Evolutionary conservation across 2,797 vertebrate genomes (phyloP), one percentile per base, ranked within the genome.

Genomic region (Astyanax mexicanus): DNA sequence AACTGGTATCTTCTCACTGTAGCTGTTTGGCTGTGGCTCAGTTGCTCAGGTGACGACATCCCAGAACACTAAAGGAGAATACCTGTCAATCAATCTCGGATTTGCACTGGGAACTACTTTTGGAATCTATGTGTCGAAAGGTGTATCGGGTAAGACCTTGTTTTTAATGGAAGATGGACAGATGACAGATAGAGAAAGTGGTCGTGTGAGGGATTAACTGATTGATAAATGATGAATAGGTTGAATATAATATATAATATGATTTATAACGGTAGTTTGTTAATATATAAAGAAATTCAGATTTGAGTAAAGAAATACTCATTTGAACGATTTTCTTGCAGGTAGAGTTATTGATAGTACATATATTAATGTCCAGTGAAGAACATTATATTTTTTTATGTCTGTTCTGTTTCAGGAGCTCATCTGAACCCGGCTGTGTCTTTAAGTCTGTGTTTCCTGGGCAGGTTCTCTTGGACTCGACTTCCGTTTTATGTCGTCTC

Each of bases 361-460:
- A 35, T 4, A 35, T 40, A 42, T 12, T 40, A 42, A 7, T 44
- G 42, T 3, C 40, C 13, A 27, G 10, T 42, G 38, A 27, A 23
- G 27, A 6, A 47, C 27, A 47, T 27, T n/a, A 17, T 37, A 37
- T 7, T 21, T 54, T 54, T 10, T 54, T 10, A 27, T 54, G 21
- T 25, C 11, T n/a, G n/a, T 29, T 7, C 4, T 60, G 17, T 68
- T 27, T 55, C 4, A 96, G 97, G 96, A n/a, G 97, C 94, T 78
- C 97, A 98, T 35, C 92, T 99, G 91, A 99, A 98, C 3, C 94
- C 95, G 0, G 95, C 96, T 0, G 90, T 98, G 3, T 93, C 94
- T 17, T 85, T 98, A 54, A 91, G 93, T 62, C 75, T 93, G 65
- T 98, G 94, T 6, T 13, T 92, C 0, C 23, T 96, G 60, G 95